Conservation (phyloP, 2,888 invertebrate genomes). For the Eurytoma adleriae region DNA sequence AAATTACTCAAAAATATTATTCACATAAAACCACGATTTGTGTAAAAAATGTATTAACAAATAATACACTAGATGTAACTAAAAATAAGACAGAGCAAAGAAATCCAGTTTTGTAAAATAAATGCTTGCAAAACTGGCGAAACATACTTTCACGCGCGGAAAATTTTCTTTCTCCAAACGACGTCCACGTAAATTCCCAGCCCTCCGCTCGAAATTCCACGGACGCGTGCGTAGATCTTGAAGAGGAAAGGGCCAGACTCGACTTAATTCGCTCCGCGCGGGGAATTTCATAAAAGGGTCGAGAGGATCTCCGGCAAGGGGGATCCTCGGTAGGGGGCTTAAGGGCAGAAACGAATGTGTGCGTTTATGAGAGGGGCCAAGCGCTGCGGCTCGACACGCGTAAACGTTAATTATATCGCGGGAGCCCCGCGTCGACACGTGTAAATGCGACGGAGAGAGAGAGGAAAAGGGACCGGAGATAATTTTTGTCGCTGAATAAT, state of each 20-base stretch:
- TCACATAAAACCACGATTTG: too few species aligned
- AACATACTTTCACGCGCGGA: not conserved
- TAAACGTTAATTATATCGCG: slow-evolving; percentile 54
- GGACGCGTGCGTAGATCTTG: slow-evolving; percentile 50
- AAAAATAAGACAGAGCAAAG: too few species aligned
- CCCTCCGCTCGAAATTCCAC: slow-evolving; percentile 32
- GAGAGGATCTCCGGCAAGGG: not conserved
- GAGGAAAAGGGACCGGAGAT: slow-evolving; percentile 20
- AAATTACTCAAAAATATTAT: too few species aligned
- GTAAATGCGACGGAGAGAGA: slow-evolving; percentile 8
- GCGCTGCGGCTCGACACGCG: slow-evolving; percentile 34
- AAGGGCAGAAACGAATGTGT: slow-evolving; percentile 44
- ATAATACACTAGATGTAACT: too few species aligned
- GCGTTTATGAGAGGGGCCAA: slow-evolving; percentile 26
- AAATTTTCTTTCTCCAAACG: not conserved
- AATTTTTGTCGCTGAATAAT: slow-evolving; percentile 38
- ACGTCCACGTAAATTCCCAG: slow-evolving; percentile 36
- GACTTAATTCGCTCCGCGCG: slow-evolving; percentile 53
- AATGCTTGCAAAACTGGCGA: too few species aligned
- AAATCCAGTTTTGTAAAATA: too few species aligned
- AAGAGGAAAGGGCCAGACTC: slow-evolving; percentile 40
- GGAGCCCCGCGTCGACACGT: slow-evolving; percentile 28
- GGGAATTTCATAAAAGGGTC: slow-evolving; percentile 54
- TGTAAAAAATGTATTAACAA: too few species aligned
- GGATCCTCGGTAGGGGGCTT: not conserved